Evolutionary conservation across 2,888 invertebrate species (phyloP).

Genomic region (Agrenia bidenticulata): DNA sequence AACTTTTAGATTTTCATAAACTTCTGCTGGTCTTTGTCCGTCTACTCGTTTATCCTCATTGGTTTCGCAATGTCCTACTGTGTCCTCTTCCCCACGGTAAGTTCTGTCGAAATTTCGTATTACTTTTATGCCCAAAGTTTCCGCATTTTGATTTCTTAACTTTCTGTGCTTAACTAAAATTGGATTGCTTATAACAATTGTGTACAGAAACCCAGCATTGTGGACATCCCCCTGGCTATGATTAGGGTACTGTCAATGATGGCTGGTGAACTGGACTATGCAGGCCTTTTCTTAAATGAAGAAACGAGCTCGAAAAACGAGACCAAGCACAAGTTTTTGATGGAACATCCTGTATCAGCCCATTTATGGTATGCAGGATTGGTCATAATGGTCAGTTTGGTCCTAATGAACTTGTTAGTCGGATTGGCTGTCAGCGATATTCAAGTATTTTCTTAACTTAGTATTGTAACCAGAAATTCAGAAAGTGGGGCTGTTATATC

Average conservation of each 20-base stretch:
- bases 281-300: slow-evolving; percentile 21
- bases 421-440: slow-evolving; percentile 46
- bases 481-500: background rate
- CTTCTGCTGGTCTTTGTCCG: slow-evolving; percentile 36
- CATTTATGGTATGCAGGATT: slow-evolving; percentile 41
- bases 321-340: background rate
- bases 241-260: slow-evolving; percentile 43
- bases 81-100: slow-evolving; percentile 43
- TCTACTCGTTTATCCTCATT: slow-evolving; percentile 37
- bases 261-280: slow-evolving; percentile 42
- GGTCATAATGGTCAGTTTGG: slow-evolving; percentile 39
- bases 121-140: no score
- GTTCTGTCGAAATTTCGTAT: no score
- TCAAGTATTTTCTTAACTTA: slow-evolving; percentile 26
- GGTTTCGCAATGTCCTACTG: slow-evolving; percentile 46
- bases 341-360: slow-evolving; percentile 21
- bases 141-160: no score
- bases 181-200: background rate
- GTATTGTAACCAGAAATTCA: background rate
- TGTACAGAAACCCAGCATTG: slow-evolving; percentile 28
- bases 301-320: background rate
- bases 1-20: slow-evolving; percentile 37
- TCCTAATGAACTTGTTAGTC: slow-evolving; percentile 42
- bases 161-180: no score
- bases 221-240: slow-evolving; percentile 37